Evolutionary conservation across 1,140 invertebrate genomes (phyloP).

Genomic region (Bilobella aurantiaca): DNA sequence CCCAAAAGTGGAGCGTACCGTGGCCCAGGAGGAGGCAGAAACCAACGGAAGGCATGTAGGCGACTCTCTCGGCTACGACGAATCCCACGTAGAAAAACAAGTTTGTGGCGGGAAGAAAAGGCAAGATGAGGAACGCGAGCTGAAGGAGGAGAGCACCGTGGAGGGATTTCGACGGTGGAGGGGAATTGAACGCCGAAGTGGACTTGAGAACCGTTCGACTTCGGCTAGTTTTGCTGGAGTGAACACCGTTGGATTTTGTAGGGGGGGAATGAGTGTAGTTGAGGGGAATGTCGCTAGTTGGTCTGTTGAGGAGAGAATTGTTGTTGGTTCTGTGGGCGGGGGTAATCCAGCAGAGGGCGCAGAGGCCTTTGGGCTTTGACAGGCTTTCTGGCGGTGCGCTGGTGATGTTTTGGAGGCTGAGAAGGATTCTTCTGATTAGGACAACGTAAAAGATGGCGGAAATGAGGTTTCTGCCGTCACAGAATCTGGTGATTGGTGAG

Average conservation of each 20-base stretch:
- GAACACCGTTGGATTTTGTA: not conserved
- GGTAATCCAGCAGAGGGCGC: conserved; percentile 12
- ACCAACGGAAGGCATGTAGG: conserved; percentile 91
- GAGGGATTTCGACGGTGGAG: not conserved
- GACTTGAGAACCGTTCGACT: not conserved
- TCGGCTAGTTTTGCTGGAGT: not conserved
- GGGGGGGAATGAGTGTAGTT: not conserved
- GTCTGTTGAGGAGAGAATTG: conserved; percentile 7
- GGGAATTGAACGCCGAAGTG: not conserved
- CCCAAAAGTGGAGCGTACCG: conserved; percentile 40
- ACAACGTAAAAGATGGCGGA: conserved; percentile 56
- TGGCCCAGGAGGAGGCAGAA: conserved; percentile 78
- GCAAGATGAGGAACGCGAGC: conserved; percentile 67
- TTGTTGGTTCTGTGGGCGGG: conserved; percentile 13
- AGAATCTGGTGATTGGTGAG: conserved; percentile 59
- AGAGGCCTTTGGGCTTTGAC: not conserved
- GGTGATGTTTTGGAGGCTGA: conserved; percentile 4
- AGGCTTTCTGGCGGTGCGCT: not conserved
- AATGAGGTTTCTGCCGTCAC: conserved; percentile 63
- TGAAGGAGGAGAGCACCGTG: conserved; percentile 29
- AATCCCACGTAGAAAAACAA: conserved; percentile 92
- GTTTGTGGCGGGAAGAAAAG: conserved; percentile 90
- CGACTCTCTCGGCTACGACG: conserved; percentile 86
- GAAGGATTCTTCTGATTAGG: conserved; percentile 19
- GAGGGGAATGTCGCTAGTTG: not conserved